Evolutionary conservation across 2,888 invertebrate species (phyloP).

Genomic region (Trilocha varians): DNA sequence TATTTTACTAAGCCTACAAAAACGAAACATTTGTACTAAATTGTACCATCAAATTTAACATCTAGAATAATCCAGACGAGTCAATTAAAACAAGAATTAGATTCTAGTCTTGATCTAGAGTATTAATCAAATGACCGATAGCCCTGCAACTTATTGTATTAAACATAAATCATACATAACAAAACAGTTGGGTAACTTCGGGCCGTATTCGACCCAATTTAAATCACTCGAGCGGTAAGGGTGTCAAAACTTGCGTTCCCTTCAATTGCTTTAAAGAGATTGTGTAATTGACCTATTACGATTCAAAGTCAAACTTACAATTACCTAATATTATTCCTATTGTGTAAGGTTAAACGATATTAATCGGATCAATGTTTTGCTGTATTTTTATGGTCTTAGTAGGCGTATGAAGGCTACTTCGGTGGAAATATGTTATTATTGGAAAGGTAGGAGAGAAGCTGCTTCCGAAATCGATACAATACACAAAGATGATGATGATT

Average conservation of each 20-base stretch:
- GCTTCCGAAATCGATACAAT: too few relatives aligned
- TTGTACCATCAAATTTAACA: too few relatives aligned
- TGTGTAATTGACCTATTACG: not conserved
- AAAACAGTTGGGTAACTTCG: not conserved
- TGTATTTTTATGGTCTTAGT: too few relatives aligned
- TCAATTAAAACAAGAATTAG: not conserved
- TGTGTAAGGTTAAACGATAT: not conserved
- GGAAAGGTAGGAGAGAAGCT: too few relatives aligned
- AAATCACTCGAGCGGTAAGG: constrained; percentile 16
- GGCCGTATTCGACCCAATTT: constrained; percentile 24
- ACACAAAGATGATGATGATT: too few relatives aligned
- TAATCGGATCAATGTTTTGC: too few relatives aligned
- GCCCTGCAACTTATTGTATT: not conserved
- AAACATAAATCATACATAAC: not conserved
- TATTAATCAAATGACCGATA: not conserved
- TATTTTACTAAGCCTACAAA: too few relatives aligned
- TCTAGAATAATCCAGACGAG: too few relatives aligned
- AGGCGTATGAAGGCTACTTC: too few relatives aligned
- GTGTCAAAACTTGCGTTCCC: constrained; percentile 12
- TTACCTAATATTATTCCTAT: too few relatives aligned
- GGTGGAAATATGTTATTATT: too few relatives aligned
- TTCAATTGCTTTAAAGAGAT: constrained; percentile 8
- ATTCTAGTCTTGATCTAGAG: not conserved
- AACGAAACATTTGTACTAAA: too few relatives aligned
- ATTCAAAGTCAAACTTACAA: not conserved